These are phyloP conservation scores for Catalaphyllia jardinei DNA, from an alignment of 64 coral and sea anemone species.

Conservation along the genomic window DNA sequence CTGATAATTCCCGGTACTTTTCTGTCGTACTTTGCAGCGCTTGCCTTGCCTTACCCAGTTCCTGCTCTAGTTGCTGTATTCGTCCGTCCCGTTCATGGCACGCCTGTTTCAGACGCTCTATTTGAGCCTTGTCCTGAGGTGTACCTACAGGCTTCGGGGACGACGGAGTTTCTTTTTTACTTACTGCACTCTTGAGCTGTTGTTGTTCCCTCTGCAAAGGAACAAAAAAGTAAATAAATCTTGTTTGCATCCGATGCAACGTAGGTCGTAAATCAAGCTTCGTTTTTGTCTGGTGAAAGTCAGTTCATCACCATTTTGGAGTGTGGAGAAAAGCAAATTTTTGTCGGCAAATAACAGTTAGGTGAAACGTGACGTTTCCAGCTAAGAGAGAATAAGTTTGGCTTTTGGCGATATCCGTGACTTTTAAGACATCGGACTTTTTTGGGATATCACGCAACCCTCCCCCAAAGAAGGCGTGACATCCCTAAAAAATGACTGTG, in stretches of 20 bases:
- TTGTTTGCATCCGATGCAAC: background rate
- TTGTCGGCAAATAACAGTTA: no score
- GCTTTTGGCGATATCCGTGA: no score
- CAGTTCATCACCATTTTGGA: no score
- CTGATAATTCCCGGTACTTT: background rate
- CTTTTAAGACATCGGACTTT: no score
- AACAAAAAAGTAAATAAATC: background rate
- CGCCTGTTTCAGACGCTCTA: conserved; percentile 39
- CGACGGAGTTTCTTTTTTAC: conserved; percentile 42
- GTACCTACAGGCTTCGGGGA: background rate
- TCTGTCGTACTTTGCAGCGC: conserved; percentile 26
- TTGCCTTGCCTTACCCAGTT: conserved; percentile 11
- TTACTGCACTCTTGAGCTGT: conserved; percentile 59
- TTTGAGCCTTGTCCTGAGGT: conserved; percentile 18
- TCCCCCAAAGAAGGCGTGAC: no score
- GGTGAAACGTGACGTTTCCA: no score
- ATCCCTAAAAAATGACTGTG: background rate
- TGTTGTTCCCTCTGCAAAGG: conserved; percentile 76
- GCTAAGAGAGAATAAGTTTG: no score
- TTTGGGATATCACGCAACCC: no score
- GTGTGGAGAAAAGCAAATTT: no score
- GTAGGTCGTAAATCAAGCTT: background rate
- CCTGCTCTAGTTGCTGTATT: conserved; percentile 48
- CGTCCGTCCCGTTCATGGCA: conserved; percentile 46
- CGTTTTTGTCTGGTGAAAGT: no score